Evolutionary conservation across 2,888 invertebrate species (phyloP), one percentile per base, ranked within the genome.

Genomic region (Acleris laterana): DNA sequence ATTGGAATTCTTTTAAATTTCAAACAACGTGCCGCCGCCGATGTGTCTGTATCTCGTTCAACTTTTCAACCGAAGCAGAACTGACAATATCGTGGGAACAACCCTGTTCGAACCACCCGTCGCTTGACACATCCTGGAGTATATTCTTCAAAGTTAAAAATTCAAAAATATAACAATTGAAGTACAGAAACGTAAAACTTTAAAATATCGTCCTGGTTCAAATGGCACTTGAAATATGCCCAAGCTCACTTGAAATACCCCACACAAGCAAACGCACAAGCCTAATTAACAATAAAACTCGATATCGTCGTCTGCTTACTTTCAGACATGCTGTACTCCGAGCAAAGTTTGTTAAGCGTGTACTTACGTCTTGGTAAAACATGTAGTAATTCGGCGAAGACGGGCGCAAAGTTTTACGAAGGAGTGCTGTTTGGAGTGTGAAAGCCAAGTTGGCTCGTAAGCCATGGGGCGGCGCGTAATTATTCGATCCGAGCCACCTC

Each of bases 1-100:
- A 91, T 92, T 91, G 87, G 86, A 90, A 91, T 90, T 89, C 89
- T 92, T 90, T 85, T 84, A 85, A 89, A 88, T 88, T 81, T 85
- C 81, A 81, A 83, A 90, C 87, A 85, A 87, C 52, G 67, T 63
- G 49, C 62, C 53, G 80, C 81, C 79, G 77, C 77, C 78, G 72
- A 72, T 70, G 75, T 72, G 79, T 79, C 78, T 78, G 82, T 75
- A 77, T 75, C 77, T 28, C 75, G 75, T 70, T 72, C 76, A 85
- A 87, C 83, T 89, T 87, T 81, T 81, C 79, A 78, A 80, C 80
- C 76, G 76, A 87, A 84, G 82, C 82, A 82, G 84, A 87, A 78
- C 83, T 83, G 81, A 82, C 80, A 78, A 85, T 86, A 80, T 81
- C 78, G 70, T 74, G 70, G 72, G 76, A 79, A 82, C 76, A 55